These are phyloP conservation scores for Channa striata DNA, from an alignment of 2,797 vertebrate genomes.

Conservation along the genomic window DNA sequence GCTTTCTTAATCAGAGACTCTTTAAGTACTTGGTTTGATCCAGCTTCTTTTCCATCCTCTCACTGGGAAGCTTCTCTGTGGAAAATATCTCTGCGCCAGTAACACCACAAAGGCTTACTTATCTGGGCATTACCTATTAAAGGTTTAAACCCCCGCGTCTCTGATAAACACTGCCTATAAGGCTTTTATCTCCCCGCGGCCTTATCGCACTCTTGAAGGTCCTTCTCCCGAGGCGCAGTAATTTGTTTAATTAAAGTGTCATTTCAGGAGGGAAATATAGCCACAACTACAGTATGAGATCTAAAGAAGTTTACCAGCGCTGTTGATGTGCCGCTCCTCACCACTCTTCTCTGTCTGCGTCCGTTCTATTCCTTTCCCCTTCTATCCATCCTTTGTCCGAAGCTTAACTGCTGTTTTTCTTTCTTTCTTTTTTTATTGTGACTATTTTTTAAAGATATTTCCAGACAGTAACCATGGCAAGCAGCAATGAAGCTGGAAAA, in stretches of 20 bases:
- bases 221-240: conserved; percentile 82
- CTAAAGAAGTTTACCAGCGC: conserved; percentile 83
- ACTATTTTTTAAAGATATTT: conserved; percentile 33
- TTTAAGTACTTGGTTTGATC: conserved; percentile 77
- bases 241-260: conserved; percentile 92
- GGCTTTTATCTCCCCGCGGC: conserved; percentile 83
- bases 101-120: conserved; percentile 89
- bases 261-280: conserved; percentile 85
- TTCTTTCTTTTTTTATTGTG: conserved; percentile 1
- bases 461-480: conserved; percentile 62
- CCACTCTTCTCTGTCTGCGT: conserved; percentile 21
- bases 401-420: conserved; percentile 55
- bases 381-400: conserved; percentile 57
- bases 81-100: conserved; percentile 84
- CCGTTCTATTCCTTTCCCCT: conserved; percentile 30
- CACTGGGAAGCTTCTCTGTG: conserved; percentile 78
- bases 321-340: conserved; percentile 49
- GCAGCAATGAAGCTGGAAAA: conserved; percentile 48
- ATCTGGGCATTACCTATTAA: conserved; percentile 90
- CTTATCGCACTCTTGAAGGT: conserved; percentile 86
- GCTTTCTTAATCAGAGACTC: conserved; percentile 66
- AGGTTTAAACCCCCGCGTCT: conserved; percentile 85
- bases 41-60: conserved; percentile 56
- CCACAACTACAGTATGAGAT: conserved; percentile 61
- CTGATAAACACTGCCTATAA: conserved; percentile 88